These are phyloP conservation scores for Catocala fraxini DNA, from an alignment of 2,888 invertebrate species.

Conservation along the genomic window DNA sequence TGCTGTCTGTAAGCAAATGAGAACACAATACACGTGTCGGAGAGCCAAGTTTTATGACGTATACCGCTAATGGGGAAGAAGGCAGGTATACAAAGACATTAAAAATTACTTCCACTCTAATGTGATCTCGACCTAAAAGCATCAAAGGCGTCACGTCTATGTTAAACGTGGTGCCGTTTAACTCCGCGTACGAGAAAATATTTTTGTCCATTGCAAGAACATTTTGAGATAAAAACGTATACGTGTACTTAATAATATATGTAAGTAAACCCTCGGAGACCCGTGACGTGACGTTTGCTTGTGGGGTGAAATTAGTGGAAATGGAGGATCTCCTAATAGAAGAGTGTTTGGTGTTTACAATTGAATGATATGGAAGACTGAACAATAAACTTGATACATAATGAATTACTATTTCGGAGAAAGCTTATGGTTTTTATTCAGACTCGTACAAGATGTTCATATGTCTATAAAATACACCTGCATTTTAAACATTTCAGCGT, in stretches of 20 bases:
- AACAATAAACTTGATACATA: no score
- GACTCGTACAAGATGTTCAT: no score
- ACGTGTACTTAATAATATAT: slow-evolving; percentile 9
- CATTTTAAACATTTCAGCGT: no score
- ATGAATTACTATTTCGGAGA: no score
- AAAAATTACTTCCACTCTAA: slow-evolving; percentile 36
- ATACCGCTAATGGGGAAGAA: slow-evolving; percentile 8
- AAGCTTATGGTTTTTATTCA: no score
- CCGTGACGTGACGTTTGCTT: slow-evolving; percentile 21
- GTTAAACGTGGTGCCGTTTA: slow-evolving; percentile 25
- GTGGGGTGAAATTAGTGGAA: slow-evolving; percentile 13
- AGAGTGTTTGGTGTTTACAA: no score
- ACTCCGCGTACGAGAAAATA: slow-evolving; percentile 27
- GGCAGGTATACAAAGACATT: slow-evolving; percentile 27
- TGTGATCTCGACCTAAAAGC: slow-evolving; percentile 33
- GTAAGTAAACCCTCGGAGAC: slow-evolving; percentile 17
- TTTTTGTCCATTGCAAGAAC: slow-evolving; percentile 22
- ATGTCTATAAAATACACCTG: no score
- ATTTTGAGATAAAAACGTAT: slow-evolving; percentile 22
- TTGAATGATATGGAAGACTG: no score
- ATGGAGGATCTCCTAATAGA: no score
- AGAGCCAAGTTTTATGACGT: background rate
- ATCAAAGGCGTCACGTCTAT: slow-evolving; percentile 35
- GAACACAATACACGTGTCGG: background rate
- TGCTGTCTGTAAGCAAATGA: no score